Evolutionary conservation across 1,140 invertebrate genomes (phyloP).

Genomic region (Drosophila biarmipes): DNA sequence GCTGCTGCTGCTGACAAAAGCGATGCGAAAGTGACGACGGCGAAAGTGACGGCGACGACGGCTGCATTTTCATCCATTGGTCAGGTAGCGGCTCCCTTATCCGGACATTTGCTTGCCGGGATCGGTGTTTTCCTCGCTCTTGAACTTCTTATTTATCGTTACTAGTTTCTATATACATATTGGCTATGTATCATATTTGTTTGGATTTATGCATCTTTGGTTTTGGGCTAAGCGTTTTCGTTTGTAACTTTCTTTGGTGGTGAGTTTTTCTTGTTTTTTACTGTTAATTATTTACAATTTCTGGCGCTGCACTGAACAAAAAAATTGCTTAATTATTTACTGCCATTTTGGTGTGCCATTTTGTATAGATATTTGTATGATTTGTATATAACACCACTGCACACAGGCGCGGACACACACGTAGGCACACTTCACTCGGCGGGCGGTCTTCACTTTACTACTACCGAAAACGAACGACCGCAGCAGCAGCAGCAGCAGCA

Average conservation of each 20-base stretch:
- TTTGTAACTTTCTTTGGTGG: conserved; percentile 63
- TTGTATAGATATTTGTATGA: neutral
- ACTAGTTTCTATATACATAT: conserved; percentile 60
- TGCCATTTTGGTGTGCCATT: conserved; percentile 15
- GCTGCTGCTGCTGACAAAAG: conserved; percentile 59
- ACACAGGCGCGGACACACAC: conserved; percentile 25
- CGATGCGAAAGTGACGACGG: conserved; percentile 81
- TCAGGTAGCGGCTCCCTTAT: conserved; percentile 72
- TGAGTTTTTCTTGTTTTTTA: conserved; percentile 51
- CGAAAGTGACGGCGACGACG: conserved; percentile 82
- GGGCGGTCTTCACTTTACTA: conserved; percentile 43
- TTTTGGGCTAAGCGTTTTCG: conserved; percentile 33
- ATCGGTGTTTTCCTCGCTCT: conserved; percentile 31
- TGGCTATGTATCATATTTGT: conserved; percentile 60
- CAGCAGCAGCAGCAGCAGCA: conserved; percentile 40
- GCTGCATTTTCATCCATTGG: conserved; percentile 84
- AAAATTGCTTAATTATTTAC: conserved; percentile 18
- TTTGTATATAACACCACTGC: conserved; percentile 19
- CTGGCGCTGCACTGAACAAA: conserved; percentile 63
- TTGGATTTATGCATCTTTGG: conserved; percentile 44
- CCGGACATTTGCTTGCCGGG: conserved; percentile 80
- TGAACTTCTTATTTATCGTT: conserved; percentile 22
- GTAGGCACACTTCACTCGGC: conserved; percentile 50
- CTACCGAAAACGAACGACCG: conserved; percentile 14
- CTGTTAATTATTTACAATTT: conserved; percentile 76